phyloP scores from a whole-genome alignment of 2,113 vertebrate species.

The Felis catus region F.catus_Fca126_mat1.0 CM031417.1:99741501-99742000 shows the following conservation, averaged over 20 bases:
- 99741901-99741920: background rate
- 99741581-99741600: background rate
- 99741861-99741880: background rate
- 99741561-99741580: background rate
- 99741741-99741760: background rate
- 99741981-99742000: background rate
- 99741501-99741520: background rate
- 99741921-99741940: background rate
- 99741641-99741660: background rate
- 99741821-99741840: background rate
- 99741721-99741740: background rate
- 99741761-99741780: background rate
- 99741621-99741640: background rate
- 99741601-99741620: background rate
- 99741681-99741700: background rate
- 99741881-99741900: background rate
- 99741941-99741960: background rate
- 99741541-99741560: background rate
- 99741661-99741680: background rate
- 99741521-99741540: background rate
- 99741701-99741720: background rate
- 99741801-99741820: background rate
- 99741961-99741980: background rate
- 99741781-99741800: background rate
- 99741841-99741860: background rate